Evolutionary conservation across 1,140 invertebrate genomes (phyloP).

Genomic region (Bradysia coprophila): DNA sequence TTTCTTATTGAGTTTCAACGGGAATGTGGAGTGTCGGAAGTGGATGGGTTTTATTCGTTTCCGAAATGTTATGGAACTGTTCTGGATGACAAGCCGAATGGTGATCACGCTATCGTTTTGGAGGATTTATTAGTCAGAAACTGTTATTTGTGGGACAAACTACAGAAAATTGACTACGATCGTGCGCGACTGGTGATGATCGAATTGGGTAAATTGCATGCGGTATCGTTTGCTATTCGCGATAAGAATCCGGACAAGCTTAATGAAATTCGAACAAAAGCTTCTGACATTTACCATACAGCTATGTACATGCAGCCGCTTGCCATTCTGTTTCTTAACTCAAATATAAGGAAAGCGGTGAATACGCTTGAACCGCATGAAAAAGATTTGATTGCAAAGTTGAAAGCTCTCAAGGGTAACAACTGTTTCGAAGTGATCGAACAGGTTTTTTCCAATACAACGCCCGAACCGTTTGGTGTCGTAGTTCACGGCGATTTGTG

Average conservation of each 20-base stretch:
- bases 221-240: conserved; percentile 18
- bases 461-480: no score
- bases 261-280: conserved; percentile 3
- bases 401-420: no score
- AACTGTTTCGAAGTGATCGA: no score
- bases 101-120: conserved; percentile 8
- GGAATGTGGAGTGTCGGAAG: neutral
- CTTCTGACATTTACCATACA: no score
- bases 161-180: conserved; percentile 18
- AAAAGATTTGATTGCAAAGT: no score
- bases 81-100: neutral
- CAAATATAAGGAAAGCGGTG: no score
- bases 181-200: conserved; percentile 16
- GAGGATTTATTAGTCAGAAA: conserved; percentile 8
- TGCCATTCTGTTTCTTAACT: no score
- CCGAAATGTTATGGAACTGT: neutral
- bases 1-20: neutral
- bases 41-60: conserved; percentile 1
- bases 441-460: no score
- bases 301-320: no score
- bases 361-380: no score
- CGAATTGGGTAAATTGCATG: conserved; percentile 23
- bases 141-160: conserved; percentile 13
- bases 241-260: conserved; percentile 11
- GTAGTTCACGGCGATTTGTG: no score